phyloP scores from a whole-genome alignment of 2,113 vertebrate species.

The Okapia johnstoni region DNA sequence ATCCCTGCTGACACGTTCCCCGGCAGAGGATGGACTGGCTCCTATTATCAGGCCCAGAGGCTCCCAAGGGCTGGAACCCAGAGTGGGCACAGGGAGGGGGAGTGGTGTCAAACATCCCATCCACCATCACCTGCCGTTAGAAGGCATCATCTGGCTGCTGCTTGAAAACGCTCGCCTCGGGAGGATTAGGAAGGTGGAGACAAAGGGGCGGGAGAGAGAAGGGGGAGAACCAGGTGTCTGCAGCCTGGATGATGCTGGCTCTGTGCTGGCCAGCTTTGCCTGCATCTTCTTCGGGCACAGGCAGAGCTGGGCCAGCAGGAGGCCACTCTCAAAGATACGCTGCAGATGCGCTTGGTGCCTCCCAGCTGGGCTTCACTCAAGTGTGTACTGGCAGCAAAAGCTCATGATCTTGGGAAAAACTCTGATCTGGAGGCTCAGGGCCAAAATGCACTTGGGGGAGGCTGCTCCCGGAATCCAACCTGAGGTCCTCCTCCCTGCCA shows the following conservation, averaged over 20 bases:
- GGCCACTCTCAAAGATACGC: not conserved
- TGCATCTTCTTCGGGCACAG: not conserved
- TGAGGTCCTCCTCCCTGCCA: constrained; percentile 18
- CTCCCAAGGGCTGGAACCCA: not conserved
- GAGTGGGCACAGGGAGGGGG: not conserved
- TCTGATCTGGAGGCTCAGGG: not conserved
- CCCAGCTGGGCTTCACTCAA: not conserved
- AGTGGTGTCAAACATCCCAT: not conserved
- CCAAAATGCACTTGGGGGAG: not conserved
- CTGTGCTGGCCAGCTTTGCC: not conserved
- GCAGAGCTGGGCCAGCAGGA: not conserved
- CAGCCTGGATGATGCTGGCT: not conserved
- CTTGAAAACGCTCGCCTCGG: not conserved
- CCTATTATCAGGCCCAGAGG: not conserved
- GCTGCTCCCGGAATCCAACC: constrained; percentile 48
- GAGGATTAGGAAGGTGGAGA: not conserved
- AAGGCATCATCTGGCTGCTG: not conserved
- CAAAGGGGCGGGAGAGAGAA: not conserved
- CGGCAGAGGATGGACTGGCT: not conserved
- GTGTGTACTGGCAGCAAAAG: not conserved
- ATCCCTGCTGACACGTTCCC: not conserved
- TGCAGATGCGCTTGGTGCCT: fast-evolving
- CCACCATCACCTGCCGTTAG: not conserved
- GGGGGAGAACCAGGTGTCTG: not conserved
- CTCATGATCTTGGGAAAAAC: not conserved